These are phyloP conservation scores for Danio albolineatus DNA, from an alignment of 2,797 vertebrate genomes.

Conservation along the genomic window DNA sequence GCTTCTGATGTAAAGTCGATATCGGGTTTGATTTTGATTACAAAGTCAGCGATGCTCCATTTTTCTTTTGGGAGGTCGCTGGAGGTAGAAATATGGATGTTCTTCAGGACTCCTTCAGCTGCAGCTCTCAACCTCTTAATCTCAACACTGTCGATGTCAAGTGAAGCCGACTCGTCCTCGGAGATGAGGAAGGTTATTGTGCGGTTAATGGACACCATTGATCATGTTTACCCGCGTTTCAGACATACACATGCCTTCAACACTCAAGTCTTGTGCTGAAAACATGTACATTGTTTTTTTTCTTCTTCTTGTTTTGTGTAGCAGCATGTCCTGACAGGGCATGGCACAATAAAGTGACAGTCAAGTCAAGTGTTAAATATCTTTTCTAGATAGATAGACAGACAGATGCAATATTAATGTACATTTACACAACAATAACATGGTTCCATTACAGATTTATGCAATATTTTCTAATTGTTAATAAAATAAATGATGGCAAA, in stretches of 20 bases:
- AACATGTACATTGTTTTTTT: neutral
- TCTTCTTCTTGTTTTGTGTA: neutral
- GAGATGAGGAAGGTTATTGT: slow-evolving; percentile 37
- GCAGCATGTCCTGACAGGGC: neutral
- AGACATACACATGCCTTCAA: slow-evolving; percentile 18
- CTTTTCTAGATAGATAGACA: neutral
- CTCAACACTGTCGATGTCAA: slow-evolving; percentile 24
- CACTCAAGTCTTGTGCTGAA: neutral
- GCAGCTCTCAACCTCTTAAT: slow-evolving; percentile 45
- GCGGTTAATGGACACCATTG: slow-evolving; percentile 23
- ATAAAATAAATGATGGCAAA: too few species aligned
- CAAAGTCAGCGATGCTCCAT: slow-evolving; percentile 15
- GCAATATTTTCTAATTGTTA: too few species aligned
- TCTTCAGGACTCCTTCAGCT: slow-evolving; percentile 29
- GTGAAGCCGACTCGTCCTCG: slow-evolving; percentile 4
- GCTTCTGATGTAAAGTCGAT: slow-evolving; percentile 42
- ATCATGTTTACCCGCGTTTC: slow-evolving; percentile 23
- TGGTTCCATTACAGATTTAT: too few species aligned
- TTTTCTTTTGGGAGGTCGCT: slow-evolving; percentile 23
- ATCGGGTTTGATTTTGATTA: slow-evolving; percentile 37
- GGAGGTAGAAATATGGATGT: slow-evolving; percentile 24
- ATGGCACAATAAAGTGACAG: neutral
- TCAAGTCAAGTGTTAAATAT: neutral
- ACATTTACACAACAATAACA: too few species aligned
- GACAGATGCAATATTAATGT: neutral